Percentiles rank a stretch among this genome's conserved stretches.
phyloP scores from a whole-genome alignment of 2,888 invertebrate species.

The Pollenia griseotomentosa region DNA sequence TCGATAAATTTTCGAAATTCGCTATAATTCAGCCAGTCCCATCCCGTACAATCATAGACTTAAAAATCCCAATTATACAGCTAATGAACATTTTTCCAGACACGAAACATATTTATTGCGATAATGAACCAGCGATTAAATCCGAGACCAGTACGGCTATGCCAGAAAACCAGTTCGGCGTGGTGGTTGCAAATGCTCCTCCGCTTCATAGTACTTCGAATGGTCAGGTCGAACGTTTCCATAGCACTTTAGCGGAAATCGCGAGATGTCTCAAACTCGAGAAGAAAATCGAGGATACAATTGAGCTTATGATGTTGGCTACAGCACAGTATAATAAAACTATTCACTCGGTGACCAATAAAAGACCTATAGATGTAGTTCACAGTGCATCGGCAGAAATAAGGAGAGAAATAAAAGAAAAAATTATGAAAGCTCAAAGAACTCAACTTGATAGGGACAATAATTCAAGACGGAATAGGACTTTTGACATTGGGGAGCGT shows the following conservation, averaged over 20 bases:
- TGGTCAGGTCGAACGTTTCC: slow-evolving; percentile 71
- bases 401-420: slow-evolving; percentile 10
- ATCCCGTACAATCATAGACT: slow-evolving; percentile 66
- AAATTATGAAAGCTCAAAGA: background rate
- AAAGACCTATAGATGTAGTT: slow-evolving; percentile 47
- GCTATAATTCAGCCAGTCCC: slow-evolving; percentile 66
- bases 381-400: background rate
- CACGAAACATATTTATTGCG: background rate
- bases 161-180: slow-evolving; percentile 32
- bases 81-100: background rate
- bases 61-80: slow-evolving; percentile 50
- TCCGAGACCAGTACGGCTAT: slow-evolving; percentile 14
- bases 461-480: slow-evolving; percentile 26
- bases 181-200: background rate
- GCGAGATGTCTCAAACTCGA: slow-evolving; percentile 58
- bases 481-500: slow-evolving; percentile 7
- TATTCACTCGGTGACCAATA: slow-evolving; percentile 62
- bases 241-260: slow-evolving; percentile 72
- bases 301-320: slow-evolving; percentile 45
- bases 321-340: slow-evolving; percentile 63
- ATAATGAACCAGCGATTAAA: slow-evolving; percentile 37
- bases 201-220: slow-evolving; percentile 62
- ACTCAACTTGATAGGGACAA: slow-evolving; percentile 8
- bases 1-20: slow-evolving; percentile 68
- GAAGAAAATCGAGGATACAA: background rate